Percentiles rank a stretch among this genome's conserved stretches.
phyloP scores from a whole-genome alignment of 2,113 vertebrate genomes.

The Percopsis transmontana region DNA sequence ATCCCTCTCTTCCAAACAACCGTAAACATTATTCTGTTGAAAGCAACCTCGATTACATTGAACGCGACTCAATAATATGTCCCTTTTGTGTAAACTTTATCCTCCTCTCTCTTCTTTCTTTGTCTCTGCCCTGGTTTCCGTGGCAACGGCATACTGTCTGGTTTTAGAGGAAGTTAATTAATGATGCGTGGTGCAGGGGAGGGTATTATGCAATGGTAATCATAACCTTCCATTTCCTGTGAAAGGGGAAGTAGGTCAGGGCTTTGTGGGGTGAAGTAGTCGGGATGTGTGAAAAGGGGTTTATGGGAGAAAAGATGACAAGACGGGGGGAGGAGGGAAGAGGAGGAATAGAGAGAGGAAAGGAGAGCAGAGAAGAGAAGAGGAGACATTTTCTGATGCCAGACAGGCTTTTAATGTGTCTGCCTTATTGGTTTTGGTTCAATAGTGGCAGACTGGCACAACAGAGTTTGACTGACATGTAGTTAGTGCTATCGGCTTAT shows the following conservation, averaged over 20 bases:
- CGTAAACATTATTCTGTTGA: slow-evolving; percentile 2
- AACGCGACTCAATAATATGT: slow-evolving; percentile 4
- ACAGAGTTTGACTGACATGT: slow-evolving; percentile 32
- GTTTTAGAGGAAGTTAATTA: slow-evolving; percentile 24
- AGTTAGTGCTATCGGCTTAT: slow-evolving; percentile 33
- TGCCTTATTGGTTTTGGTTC: slow-evolving; percentile 19
- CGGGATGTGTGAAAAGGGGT: background rate
- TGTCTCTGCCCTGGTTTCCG: slow-evolving; percentile 35
- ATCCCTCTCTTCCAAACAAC: background rate
- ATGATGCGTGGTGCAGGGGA: background rate
- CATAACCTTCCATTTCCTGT: background rate
- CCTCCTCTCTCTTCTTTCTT: background rate
- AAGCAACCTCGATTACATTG: slow-evolving; percentile 1
- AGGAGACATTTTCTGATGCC: slow-evolving; percentile 17
- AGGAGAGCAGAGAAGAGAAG: background rate
- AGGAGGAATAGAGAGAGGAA: background rate
- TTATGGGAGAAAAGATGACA: background rate
- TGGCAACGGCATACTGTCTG: slow-evolving; percentile 43
- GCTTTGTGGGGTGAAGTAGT: background rate
- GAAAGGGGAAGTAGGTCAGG: background rate
- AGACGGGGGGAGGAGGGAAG: background rate
- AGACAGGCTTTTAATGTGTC: slow-evolving; percentile 18
- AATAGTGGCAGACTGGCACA: slow-evolving; percentile 21
- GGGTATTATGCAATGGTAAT: background rate
- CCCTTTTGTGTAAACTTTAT: slow-evolving; percentile 13